Evolutionary conservation across 2,888 invertebrate genomes (phyloP).

Genomic region (Sepiola atlantica): DNA sequence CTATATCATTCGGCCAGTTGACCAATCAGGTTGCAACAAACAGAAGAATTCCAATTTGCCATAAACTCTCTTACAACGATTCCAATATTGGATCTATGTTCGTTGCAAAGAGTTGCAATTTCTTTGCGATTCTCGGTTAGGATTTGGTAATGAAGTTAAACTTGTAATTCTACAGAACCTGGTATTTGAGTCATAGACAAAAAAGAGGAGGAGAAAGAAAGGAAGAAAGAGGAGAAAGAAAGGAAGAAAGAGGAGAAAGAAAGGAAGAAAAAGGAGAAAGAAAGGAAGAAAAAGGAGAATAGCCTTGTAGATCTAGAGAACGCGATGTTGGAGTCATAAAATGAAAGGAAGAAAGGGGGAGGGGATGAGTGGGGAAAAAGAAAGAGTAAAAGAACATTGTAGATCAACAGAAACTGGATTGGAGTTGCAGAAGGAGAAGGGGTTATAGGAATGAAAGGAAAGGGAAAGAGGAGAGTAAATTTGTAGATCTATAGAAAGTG

Average conservation of each 20-base stretch:
- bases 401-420: no score
- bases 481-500: no score
- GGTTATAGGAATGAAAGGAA: no score
- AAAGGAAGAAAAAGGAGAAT: background rate
- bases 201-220: background rate
- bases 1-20: conserved; percentile 32
- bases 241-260: background rate
- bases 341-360: background rate
- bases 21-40: conserved; percentile 2
- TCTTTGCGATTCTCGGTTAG: background rate
- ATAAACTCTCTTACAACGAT: background rate
- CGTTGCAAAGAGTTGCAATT: background rate
- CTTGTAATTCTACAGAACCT: background rate
- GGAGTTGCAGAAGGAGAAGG: no score
- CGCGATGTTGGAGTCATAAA: no score
- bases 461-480: no score
- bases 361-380: no score
- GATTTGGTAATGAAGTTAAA: background rate
- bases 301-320: no score
- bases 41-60: conserved; percentile 32
- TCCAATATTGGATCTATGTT: conserved; percentile 20
- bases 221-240: background rate
- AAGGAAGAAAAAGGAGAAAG: background rate
- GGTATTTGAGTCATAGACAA: background rate
- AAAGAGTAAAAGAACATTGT: no score